Evolutionary conservation across 2,113 vertebrate genomes (phyloP).

Genomic region (Mirza zaza): DNA sequence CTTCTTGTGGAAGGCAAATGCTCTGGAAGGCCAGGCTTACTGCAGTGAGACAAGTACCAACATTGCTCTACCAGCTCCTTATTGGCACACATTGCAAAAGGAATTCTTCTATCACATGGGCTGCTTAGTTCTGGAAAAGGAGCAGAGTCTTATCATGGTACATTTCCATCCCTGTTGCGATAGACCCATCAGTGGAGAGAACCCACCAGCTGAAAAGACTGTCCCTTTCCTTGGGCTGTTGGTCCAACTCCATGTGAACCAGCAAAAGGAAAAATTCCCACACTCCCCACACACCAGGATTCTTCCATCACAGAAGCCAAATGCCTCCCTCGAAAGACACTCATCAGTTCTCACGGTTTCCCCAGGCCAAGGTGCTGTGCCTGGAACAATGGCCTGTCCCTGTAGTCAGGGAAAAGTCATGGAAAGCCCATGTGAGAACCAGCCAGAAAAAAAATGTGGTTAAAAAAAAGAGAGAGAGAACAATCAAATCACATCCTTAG

Average conservation of each 20-base stretch:
- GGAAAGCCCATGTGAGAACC: neutral
- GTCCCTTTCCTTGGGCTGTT: neutral
- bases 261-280: slow-evolving; percentile 68
- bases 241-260: accelerated
- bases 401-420: neutral
- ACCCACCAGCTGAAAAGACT: neutral
- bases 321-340: neutral
- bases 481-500: neutral
- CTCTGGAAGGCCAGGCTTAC: neutral
- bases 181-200: neutral
- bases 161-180: neutral
- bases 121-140: neutral
- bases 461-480: neutral
- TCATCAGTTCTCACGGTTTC: slow-evolving; percentile 24
- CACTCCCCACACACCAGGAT: neutral
- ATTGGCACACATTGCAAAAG: neutral
- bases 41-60: accelerated
- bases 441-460: neutral
- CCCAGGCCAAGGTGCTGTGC: neutral
- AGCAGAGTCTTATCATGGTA: neutral
- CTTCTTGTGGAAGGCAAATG: neutral
- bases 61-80: neutral
- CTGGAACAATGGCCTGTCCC: slow-evolving; percentile 18
- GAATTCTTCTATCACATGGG: neutral
- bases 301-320: neutral